Evolutionary conservation across 2,888 invertebrate species (phyloP).

Genomic region (Campaea margaritaria): DNA sequence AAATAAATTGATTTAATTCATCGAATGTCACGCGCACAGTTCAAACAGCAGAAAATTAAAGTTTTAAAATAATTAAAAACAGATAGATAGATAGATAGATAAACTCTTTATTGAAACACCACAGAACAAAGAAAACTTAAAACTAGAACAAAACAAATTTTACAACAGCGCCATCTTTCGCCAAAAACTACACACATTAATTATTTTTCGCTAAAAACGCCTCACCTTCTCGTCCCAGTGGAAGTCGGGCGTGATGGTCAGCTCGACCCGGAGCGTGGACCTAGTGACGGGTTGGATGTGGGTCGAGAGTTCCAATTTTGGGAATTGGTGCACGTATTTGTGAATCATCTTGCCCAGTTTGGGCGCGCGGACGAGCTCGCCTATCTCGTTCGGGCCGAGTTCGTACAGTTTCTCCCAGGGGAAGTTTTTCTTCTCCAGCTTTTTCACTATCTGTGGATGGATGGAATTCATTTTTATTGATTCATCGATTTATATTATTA

Average conservation of each 20-base stretch:
- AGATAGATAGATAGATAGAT: too few species aligned
- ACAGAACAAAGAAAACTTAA: neutral
- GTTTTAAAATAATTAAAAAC: too few species aligned
- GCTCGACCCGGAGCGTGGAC: slow-evolving; percentile 96
- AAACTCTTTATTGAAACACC: too few species aligned
- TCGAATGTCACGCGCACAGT: too few species aligned
- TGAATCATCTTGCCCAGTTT: slow-evolving; percentile 97
- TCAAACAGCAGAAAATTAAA: too few species aligned
- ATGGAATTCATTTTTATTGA: too few species aligned
- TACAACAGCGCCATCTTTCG: neutral
- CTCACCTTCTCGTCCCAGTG: slow-evolving; percentile 99
- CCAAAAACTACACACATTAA: neutral
- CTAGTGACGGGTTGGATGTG: slow-evolving; percentile 99
- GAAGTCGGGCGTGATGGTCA: slow-evolving; percentile 99
- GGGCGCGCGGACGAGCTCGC: slow-evolving; percentile 94
- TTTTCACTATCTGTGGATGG: slow-evolving; percentile 88
- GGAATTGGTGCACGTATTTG: slow-evolving; percentile 98
- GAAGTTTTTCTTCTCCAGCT: slow-evolving; percentile 98
- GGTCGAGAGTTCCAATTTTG: slow-evolving; percentile 97
- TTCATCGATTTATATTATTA: too few species aligned
- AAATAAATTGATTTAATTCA: too few species aligned
- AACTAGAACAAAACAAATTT: neutral
- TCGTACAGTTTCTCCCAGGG: slow-evolving; percentile 98
- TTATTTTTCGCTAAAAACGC: neutral
- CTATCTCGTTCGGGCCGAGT: slow-evolving; percentile 98